These are phyloP conservation scores for Alfaro cultratus DNA, from an alignment of 2,797 vertebrate genomes.

Conservation along the genomic window DNA sequence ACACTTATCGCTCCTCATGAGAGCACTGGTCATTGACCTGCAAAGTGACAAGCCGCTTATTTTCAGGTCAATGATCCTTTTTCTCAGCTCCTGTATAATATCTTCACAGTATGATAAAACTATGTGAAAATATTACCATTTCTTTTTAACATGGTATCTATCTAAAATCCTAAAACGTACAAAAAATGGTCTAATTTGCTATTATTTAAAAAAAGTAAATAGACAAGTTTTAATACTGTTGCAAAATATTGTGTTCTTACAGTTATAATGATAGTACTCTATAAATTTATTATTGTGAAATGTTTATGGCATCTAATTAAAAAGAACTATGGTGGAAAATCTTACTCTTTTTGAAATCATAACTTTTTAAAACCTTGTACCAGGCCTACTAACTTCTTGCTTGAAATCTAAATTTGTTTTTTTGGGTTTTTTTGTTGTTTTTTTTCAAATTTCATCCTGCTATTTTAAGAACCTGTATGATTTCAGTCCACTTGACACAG, in stretches of 20 bases:
- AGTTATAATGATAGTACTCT: not conserved
- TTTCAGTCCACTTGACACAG: conserved; percentile 40
- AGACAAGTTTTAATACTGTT: not conserved
- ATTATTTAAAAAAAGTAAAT: not conserved
- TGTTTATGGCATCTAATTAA: not conserved
- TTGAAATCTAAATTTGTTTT: conserved; percentile 25
- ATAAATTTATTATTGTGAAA: not conserved
- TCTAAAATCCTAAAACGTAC: not conserved
- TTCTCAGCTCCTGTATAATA: conserved; percentile 27
- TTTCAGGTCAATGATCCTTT: conserved; percentile 46
- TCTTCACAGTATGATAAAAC: not conserved
- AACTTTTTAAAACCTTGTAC: not conserved
- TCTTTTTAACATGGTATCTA: not conserved
- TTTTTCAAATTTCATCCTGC: not conserved
- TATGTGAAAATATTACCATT: conserved; percentile 9
- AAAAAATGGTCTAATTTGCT: not conserved
- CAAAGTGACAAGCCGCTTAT: conserved; percentile 78
- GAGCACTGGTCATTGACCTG: conserved; percentile 54
- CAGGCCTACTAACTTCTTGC: not conserved
- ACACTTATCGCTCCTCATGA: conserved; percentile 68
- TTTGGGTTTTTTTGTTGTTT: not conserved
- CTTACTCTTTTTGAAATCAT: not conserved
- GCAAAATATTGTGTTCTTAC: not conserved
- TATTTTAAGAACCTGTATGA: conserved; percentile 11
- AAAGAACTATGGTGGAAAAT: not conserved